Conservation (phyloP, 1,140 invertebrate genomes). For the Diprion similis region DNA sequence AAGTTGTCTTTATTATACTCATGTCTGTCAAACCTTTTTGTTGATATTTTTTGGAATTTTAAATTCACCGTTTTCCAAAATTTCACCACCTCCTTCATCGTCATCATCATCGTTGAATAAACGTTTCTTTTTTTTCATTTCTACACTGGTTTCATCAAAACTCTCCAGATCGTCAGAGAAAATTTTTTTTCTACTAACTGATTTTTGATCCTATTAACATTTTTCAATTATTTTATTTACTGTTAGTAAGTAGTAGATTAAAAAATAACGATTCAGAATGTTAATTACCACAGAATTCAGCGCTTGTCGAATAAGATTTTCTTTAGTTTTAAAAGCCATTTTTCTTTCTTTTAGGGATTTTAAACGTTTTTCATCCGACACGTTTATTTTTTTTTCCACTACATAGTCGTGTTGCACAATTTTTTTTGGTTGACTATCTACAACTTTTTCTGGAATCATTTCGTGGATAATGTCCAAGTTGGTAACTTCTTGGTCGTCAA, state of each 20-base stretch:
- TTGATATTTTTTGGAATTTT: conserved; percentile 24
- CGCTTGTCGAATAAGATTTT: conserved; percentile 64
- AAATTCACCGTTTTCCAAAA: conserved; percentile 26
- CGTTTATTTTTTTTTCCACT: conserved; percentile 23
- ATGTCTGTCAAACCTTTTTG: conserved; percentile 25
- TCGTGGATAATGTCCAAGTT: conserved; percentile 13
- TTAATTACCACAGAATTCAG: conserved; percentile 64
- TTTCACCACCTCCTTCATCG: conserved; percentile 56
- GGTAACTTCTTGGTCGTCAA: conserved; percentile 14
- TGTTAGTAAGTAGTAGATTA: conserved; percentile 9
- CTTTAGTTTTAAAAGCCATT: conserved; percentile 63
- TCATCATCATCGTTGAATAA: conserved; percentile 61
- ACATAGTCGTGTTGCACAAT: conserved; percentile 14
- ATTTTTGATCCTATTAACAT: conserved; percentile 42
- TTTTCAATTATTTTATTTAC: neutral
- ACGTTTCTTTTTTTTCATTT: conserved; percentile 31
- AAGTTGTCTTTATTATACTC: neutral
- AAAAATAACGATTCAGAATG: conserved; percentile 3
- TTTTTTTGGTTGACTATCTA: conserved; percentile 24
- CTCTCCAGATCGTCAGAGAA: conserved; percentile 61
- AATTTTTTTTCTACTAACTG: conserved; percentile 61
- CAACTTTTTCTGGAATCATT: conserved; percentile 4
- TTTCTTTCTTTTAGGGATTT: conserved; percentile 65
- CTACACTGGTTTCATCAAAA: conserved; percentile 23
- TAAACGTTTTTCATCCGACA: conserved; percentile 65